phyloP scores from a whole-genome alignment of 2,888 invertebrate species.

The Leptura quadrifasciata region DNA sequence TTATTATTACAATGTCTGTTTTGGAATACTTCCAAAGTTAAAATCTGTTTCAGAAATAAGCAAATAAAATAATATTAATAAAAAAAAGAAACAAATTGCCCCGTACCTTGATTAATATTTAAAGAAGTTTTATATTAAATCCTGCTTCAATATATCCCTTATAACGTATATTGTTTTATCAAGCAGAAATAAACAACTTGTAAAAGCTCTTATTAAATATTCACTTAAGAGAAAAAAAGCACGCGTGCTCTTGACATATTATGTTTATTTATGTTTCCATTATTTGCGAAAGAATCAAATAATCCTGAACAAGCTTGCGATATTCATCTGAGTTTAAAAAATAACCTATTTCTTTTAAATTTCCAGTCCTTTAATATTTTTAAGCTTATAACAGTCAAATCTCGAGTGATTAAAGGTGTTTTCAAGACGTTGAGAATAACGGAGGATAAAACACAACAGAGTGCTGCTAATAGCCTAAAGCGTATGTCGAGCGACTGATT shows the following conservation, averaged over 20 bases:
- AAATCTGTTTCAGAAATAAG: neutral
- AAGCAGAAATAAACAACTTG: too few species aligned
- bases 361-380: too few species aligned
- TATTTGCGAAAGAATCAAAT: neutral
- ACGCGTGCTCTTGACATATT: neutral
- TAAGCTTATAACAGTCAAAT: neutral
- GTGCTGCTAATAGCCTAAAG: neutral
- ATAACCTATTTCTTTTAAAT: neutral
- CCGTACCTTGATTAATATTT: neutral
- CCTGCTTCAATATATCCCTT: neutral
- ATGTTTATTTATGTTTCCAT: constrained; percentile 1
- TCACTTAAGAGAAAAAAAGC: neutral
- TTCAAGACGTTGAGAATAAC: neutral
- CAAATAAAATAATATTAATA: neutral
- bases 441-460: neutral
- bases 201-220: too few species aligned
- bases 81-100: neutral
- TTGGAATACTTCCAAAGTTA: neutral
- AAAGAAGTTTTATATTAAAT: neutral
- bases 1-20: neutral
- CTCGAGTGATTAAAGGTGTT: neutral
- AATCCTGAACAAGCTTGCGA: neutral
- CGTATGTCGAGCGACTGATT: neutral
- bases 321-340: neutral
- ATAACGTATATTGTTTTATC: too few species aligned